Evolutionary conservation across 2,113 vertebrate genomes (phyloP).

Genomic region (Progne subis): DNA sequence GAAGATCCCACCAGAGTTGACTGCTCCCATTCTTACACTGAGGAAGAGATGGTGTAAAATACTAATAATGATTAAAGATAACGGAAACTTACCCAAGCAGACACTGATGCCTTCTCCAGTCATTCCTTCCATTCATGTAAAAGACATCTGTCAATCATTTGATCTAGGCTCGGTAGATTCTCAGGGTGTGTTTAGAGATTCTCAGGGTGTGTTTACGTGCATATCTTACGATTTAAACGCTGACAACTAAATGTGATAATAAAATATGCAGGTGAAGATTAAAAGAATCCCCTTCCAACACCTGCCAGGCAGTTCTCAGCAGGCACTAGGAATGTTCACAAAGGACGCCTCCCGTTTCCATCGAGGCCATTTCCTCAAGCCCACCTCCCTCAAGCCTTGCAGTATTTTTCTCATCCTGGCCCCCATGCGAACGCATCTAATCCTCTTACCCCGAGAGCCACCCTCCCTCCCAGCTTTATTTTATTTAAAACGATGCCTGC

Average conservation of each 20-base stretch:
- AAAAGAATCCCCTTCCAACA: neutral
- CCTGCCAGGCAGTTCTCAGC: neutral
- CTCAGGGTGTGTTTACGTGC: neutral
- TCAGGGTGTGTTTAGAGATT: neutral
- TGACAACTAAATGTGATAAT: neutral
- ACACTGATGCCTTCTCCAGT: neutral
- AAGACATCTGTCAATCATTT: constrained; percentile 6
- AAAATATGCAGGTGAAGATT: neutral
- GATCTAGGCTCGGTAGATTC: neutral
- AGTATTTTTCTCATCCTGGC: neutral
- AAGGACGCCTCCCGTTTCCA: neutral
- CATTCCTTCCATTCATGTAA: constrained; percentile 21
- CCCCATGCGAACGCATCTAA: neutral
- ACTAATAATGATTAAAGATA: neutral
- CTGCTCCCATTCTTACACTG: neutral
- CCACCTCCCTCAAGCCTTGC: neutral
- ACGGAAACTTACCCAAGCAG: constrained; percentile 53
- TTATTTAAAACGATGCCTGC: constrained; percentile 31
- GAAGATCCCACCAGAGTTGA: neutral
- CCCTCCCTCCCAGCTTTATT: neutral
- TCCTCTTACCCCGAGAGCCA: constrained; percentile 5
- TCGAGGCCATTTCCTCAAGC: neutral
- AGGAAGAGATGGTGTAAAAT: neutral
- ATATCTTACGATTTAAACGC: neutral
- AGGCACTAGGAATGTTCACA: neutral